phyloP scores from a whole-genome alignment of 30 jellyfish, hydroid and myxozoan genomes.

The Hydractinia symbiolongicarpus region DNA sequence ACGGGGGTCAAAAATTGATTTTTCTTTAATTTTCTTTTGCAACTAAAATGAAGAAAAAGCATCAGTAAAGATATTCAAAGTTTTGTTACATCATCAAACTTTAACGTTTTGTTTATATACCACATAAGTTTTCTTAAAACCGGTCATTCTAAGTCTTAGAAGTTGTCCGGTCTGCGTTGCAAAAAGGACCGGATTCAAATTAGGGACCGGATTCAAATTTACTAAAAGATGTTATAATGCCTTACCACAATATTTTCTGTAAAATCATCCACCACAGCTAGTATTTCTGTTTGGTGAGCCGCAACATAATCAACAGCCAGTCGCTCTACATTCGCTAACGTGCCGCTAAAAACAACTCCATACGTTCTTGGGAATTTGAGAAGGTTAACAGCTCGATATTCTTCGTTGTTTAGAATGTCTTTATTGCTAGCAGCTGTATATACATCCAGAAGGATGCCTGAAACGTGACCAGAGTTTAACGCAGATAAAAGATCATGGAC shows the following conservation, averaged over 20 bases:
- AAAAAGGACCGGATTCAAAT: no score
- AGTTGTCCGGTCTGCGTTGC: no score
- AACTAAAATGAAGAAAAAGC: no score
- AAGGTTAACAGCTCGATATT: neutral
- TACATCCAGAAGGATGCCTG: neutral
- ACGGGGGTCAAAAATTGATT: no score
- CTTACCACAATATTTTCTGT: neutral
- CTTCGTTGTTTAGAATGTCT: neutral
- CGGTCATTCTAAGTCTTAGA: no score
- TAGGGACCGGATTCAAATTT: no score
- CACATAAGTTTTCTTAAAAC: no score
- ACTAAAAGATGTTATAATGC: no score
- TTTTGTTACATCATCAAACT: no score
- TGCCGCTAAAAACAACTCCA: neutral
- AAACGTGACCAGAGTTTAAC: neutral
- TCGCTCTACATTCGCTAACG: neutral
- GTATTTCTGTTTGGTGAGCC: neutral
- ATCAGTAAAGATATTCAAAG: no score
- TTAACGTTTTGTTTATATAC: no score
- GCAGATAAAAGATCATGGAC: neutral
- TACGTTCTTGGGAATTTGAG: neutral
- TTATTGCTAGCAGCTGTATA: neutral
- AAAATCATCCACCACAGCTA: neutral
- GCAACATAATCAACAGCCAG: neutral
- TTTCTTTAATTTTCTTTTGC: no score